phyloP scores from a whole-genome alignment of 2,888 invertebrate species.

The Emmelina monodactyla region DNA sequence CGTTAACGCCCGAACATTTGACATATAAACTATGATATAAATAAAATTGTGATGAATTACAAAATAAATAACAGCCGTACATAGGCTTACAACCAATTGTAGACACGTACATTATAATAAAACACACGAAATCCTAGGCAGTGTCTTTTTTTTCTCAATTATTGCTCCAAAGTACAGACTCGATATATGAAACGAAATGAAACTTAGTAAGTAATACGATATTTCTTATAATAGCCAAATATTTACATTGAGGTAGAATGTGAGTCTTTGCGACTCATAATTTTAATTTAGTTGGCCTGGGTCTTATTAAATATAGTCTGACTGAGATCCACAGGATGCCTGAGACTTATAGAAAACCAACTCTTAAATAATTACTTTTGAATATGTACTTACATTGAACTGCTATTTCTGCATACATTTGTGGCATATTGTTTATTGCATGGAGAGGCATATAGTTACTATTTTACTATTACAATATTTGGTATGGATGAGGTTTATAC shows the following conservation, averaged over 20 bases:
- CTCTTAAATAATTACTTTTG: neutral
- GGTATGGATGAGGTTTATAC: constrained; percentile 61
- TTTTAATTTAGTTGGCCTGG: constrained; percentile 43
- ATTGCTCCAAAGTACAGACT: constrained; percentile 17
- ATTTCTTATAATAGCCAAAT: constrained; percentile 55
- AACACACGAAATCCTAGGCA: constrained; percentile 24
- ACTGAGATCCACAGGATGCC: neutral
- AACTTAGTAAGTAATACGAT: constrained; percentile 22
- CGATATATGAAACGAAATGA: constrained; percentile 19
- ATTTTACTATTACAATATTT: constrained; percentile 37
- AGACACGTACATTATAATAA: neutral
- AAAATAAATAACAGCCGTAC: neutral
- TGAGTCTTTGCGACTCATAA: constrained; percentile 39
- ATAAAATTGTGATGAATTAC: neutral
- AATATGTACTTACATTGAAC: too few species aligned
- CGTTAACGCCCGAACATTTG: too few species aligned
- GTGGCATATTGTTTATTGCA: too few species aligned
- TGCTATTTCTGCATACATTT: too few species aligned
- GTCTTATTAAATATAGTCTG: neutral
- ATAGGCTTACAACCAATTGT: neutral
- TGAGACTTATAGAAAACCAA: neutral
- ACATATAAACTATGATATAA: neutral
- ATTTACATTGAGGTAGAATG: constrained; percentile 64
- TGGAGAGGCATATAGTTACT: constrained; percentile 12
- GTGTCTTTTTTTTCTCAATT: constrained; percentile 25